These are phyloP conservation scores for Gnatocerus cornutus DNA, from an alignment of 2,888 invertebrate genomes.

Conservation along the genomic window DNA sequence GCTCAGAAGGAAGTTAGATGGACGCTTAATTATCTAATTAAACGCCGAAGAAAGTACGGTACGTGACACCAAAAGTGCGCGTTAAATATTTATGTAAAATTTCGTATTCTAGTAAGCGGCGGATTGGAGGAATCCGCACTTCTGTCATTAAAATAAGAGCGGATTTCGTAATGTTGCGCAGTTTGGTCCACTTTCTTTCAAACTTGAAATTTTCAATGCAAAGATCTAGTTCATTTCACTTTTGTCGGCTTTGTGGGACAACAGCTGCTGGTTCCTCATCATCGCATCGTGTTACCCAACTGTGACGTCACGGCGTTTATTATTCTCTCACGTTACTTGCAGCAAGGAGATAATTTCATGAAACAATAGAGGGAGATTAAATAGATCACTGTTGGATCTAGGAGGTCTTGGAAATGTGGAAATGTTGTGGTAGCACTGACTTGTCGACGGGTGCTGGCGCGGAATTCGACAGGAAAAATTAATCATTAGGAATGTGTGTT, in stretches of 20 bases:
- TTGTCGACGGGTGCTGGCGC: too few species aligned
- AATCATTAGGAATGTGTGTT: too few species aligned
- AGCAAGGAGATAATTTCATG: conserved; percentile 29
- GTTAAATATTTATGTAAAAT: conserved; percentile 27
- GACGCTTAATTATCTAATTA: conserved; percentile 34
- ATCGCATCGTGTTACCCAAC: conserved; percentile 17
- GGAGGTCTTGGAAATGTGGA: too few species aligned
- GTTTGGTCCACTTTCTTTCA: conserved; percentile 12
- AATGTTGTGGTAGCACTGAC: too few species aligned
- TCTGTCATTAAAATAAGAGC: background rate
- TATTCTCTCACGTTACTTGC: conserved; percentile 44
- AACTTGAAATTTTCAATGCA: conserved; percentile 41
- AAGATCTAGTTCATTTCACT: conserved; percentile 31
- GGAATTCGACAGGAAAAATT: too few species aligned
- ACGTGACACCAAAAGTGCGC: conserved; percentile 21
- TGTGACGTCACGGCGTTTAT: conserved; percentile 34
- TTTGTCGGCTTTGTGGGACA: conserved; percentile 17
- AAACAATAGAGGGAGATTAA: conserved; percentile 32
- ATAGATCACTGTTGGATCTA: background rate
- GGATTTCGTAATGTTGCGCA: background rate
- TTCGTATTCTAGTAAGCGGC: background rate
- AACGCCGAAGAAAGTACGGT: conserved; percentile 27
- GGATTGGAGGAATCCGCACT: too few species aligned
- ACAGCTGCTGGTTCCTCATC: conserved; percentile 22
- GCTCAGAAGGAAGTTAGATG: conserved; percentile 13